Evolutionary conservation across 2,113 vertebrate genomes (phyloP), one percentile per base, ranked within the genome.

Genomic region (Myiopsitta monachus): DNA sequence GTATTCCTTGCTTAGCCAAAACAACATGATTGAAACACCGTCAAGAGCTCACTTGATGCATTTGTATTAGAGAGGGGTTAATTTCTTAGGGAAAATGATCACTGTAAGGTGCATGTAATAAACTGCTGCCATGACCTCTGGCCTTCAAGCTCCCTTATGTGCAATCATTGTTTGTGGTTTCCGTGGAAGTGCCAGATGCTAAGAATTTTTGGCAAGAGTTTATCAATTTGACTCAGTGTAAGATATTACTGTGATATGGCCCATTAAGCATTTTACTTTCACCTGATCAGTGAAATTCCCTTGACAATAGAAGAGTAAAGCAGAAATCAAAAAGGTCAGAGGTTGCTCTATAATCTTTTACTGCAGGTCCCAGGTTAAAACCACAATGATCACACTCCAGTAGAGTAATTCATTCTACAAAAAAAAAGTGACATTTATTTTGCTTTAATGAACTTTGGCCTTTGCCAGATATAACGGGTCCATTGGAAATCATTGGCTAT

Each of bases 301-400:
- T 82, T 92, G 96, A 93, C 89, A 92, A 89, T 87, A 79, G 70
- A 91, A 93, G 68, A 92, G 75, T 57, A 91, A 97, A 96, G 85
- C 63, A 94, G 81, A 96, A 96, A 97, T 97, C 97, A 93, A 97
- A 97, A 97, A 98, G 97, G 98, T 97, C 96, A 98, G 97, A 94
- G 95, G 97, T 94, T 94, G 85, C 70, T 82, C 66, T 81, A 91
- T 97, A 95, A 97, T 96, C 95, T 97, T 96, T 97, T 91, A 96
- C 95, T 94, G 90, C 80, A 87, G 97, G 95, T 96, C 95, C 87
- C 90, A 92, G 96, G 97, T 97, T 97, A 98, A 97, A 98, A 95
- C 91, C 94, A 92, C 96, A 98, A 96, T 96, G 95, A 97, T 97
- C 96, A 97, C 92, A 88, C 92, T 96, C 94, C 94, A 73, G 83